phyloP scores from a whole-genome alignment of 2,797 vertebrate genomes.

The Chelidonichthys spinosus region DNA sequence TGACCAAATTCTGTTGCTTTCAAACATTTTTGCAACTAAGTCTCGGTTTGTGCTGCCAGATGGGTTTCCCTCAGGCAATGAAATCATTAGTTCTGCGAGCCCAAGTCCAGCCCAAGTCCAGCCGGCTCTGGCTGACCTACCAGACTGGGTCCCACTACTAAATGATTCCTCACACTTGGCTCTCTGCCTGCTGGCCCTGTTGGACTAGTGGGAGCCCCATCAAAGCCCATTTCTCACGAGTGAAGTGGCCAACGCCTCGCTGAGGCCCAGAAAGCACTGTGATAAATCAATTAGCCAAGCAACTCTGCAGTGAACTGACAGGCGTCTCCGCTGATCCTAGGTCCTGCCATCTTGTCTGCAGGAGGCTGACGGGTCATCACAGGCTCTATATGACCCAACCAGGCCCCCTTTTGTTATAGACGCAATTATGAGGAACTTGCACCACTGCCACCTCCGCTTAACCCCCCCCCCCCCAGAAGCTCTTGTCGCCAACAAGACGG shows the following conservation, averaged over 20 bases:
- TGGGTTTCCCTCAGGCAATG: not conserved
- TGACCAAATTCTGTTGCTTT: not conserved
- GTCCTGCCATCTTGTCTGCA: slow-evolving; percentile 71
- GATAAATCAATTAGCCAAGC: slow-evolving; percentile 81
- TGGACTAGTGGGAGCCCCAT: slow-evolving; percentile 64
- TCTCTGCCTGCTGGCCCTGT: slow-evolving; percentile 31
- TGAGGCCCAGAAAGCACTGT: slow-evolving; percentile 70
- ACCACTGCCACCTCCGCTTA: slow-evolving; percentile 50
- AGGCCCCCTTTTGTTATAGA: slow-evolving; percentile 42
- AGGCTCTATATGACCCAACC: slow-evolving; percentile 36
- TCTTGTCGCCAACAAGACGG: slow-evolving; percentile 50
- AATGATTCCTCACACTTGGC: slow-evolving; percentile 52
- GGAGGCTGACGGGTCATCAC: slow-evolving; percentile 73
- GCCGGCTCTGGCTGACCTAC: slow-evolving; percentile 42
- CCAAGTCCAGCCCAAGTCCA: slow-evolving; percentile 4
- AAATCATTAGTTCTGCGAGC: slow-evolving; percentile 2
- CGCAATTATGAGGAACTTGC: slow-evolving; percentile 49
- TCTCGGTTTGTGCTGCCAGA: not conserved
- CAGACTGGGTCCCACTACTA: slow-evolving; percentile 43
- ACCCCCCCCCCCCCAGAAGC: slow-evolving; percentile 41
- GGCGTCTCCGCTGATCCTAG: slow-evolving; percentile 72
- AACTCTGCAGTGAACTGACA: slow-evolving; percentile 63
- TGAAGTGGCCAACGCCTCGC: slow-evolving; percentile 62
- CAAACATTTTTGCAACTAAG: not conserved
- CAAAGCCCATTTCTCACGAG: slow-evolving; percentile 75